Evolutionary conservation across 1,140 invertebrate species (phyloP).

Genomic region (Lordiphosa collinella): DNA sequence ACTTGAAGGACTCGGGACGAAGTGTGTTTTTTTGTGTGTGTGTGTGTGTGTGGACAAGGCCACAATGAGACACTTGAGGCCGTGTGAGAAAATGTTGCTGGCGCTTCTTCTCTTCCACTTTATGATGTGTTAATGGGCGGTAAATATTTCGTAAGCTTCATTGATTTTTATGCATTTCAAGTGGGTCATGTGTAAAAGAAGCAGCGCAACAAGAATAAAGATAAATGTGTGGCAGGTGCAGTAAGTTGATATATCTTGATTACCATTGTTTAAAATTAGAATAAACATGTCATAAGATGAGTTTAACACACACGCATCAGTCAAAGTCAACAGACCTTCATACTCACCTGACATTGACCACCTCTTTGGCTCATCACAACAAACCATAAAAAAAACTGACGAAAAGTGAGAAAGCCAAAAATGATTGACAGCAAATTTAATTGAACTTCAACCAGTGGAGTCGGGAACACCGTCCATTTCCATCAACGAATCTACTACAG

Average conservation of each 20-base stretch:
- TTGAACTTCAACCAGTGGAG: conserved; percentile 46
- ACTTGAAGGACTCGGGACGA: conserved; percentile 48
- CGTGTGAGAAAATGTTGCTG: conserved; percentile 44
- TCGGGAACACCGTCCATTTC: not conserved
- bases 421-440: conserved; percentile 69
- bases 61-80: conserved; percentile 20
- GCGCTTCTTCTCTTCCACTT: conserved; percentile 10
- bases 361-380: conserved; percentile 47
- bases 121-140: conserved; percentile 71
- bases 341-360: conserved; percentile 17
- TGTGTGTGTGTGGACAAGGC: conserved; percentile 19
- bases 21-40: not conserved
- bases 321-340: conserved; percentile 47
- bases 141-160: conserved; percentile 71
- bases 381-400: conserved; percentile 40
- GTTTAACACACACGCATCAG: not conserved
- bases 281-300: not conserved
- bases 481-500: not conserved
- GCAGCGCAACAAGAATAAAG: not conserved
- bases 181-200: conserved; percentile 48
- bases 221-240: conserved; percentile 5
- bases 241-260: conserved; percentile 3
- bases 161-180: conserved; percentile 63
- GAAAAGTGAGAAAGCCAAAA: conserved; percentile 19
- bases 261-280: conserved; percentile 2